phyloP scores from a whole-genome alignment of 64 coral and sea anemone species.

The Montipora foliosa region DNA sequence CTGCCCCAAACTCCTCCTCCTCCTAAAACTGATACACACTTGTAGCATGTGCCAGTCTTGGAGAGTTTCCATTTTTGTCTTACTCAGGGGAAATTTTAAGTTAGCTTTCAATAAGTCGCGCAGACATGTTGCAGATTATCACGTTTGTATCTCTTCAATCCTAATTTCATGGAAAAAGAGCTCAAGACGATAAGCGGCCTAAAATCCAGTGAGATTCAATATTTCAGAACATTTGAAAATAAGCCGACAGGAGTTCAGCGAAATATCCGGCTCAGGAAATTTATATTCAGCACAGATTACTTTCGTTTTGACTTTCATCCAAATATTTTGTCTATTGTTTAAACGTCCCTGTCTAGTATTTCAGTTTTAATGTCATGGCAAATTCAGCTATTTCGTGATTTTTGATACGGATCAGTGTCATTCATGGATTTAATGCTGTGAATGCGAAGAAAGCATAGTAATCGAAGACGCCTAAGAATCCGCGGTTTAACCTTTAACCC shows the following conservation, averaged over 20 bases:
- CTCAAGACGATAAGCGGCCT: background rate
- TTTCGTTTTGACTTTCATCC: background rate
- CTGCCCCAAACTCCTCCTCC: no score
- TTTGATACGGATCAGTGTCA: background rate
- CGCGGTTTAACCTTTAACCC: conserved; percentile 52
- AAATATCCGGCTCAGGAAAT: background rate
- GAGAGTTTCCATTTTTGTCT: background rate
- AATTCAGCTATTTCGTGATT: background rate
- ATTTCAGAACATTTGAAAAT: background rate
- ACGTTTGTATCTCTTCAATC: background rate
- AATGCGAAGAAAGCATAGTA: background rate
- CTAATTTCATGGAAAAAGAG: background rate
- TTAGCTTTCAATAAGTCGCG: no score
- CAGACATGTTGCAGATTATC: background rate
- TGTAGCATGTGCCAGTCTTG: no score
- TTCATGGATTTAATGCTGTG: background rate
- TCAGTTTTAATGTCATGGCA: background rate
- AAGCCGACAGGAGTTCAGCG: background rate
- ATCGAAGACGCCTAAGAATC: background rate
- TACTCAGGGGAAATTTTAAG: background rate
- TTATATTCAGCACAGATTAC: background rate
- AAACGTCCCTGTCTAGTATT: background rate
- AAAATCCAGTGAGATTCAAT: background rate
- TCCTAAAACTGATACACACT: no score
- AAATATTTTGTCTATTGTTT: background rate